Evolutionary conservation across 2,888 invertebrate genomes (phyloP).

Genomic region (Conchocele bisecta): DNA sequence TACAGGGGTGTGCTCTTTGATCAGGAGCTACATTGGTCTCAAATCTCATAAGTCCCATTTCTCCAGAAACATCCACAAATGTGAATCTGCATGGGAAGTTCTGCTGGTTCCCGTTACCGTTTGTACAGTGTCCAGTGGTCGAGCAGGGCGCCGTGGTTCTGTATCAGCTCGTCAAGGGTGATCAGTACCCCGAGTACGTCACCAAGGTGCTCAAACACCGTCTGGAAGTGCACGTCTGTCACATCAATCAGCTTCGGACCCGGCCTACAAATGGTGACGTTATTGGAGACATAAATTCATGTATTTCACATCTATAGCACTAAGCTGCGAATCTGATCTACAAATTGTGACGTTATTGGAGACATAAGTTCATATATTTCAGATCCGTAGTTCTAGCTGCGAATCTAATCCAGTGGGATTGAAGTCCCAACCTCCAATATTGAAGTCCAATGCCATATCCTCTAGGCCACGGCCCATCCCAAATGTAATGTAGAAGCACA

Average conservation of each 20-base stretch:
- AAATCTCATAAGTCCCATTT: too few species aligned
- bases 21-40: too few species aligned
- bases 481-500: too few species aligned
- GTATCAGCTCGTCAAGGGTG: constrained; percentile 88
- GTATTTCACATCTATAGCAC: constrained; percentile 82
- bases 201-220: constrained; percentile 83
- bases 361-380: constrained; percentile 83
- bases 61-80: too few species aligned
- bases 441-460: too few species aligned
- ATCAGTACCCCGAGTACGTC: constrained; percentile 84
- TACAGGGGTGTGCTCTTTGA: too few species aligned
- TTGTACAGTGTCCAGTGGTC: constrained; percentile 91
- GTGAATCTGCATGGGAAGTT: too few species aligned
- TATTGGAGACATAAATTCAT: too few species aligned
- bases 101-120: constrained; percentile 84
- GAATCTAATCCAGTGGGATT: constrained; percentile 78
- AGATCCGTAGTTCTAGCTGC: constrained; percentile 82
- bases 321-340: constrained; percentile 79
- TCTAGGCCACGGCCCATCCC: too few species aligned
- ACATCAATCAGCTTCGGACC: constrained; percentile 81
- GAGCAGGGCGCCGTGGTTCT: constrained; percentile 85
- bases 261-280: constrained; percentile 74
- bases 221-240: constrained; percentile 82
- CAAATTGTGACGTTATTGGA: too few species aligned
- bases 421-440: too few species aligned